These are phyloP conservation scores for Sapayoa aenigma DNA, from an alignment of 2,113 vertebrate genomes.

Conservation along the genomic window DNA sequence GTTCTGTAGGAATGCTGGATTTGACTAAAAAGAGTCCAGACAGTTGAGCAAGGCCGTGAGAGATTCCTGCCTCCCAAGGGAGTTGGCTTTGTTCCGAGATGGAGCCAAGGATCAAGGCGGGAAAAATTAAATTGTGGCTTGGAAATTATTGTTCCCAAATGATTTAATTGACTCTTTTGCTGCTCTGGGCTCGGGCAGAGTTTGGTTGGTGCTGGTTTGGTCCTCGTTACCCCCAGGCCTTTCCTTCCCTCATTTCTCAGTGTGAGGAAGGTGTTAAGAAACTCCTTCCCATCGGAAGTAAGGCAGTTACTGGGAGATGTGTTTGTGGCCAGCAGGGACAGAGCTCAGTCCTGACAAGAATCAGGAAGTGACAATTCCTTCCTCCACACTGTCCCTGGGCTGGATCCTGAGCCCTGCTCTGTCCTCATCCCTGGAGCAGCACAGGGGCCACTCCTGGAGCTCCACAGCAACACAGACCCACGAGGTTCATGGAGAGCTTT, in stretches of 20 bases:
- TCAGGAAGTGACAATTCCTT: neutral
- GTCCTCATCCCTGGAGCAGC: neutral
- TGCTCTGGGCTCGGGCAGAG: neutral
- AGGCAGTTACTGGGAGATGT: neutral
- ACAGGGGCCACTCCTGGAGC: neutral
- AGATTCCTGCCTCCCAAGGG: neutral
- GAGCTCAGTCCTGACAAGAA: neutral
- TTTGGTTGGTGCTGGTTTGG: neutral
- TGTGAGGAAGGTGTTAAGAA: neutral
- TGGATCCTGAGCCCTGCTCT: neutral
- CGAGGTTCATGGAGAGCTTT: neutral
- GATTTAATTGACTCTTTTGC: neutral
- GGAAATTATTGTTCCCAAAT: neutral
- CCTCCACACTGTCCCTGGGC: fast-evolving
- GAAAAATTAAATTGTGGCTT: neutral
- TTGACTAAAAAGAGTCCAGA: conserved; percentile 12
- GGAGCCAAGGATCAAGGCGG: neutral
- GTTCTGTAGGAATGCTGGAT: neutral
- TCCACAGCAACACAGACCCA: fast-evolving
- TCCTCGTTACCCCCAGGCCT: neutral
- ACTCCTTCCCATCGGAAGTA: neutral
- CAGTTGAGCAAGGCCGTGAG: neutral
- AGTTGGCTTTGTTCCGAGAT: neutral
- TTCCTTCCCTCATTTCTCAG: neutral
- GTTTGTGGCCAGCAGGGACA: neutral